Evolutionary conservation across 2,113 vertebrate species (phyloP).

Genomic region (Procavia capensis): DNA sequence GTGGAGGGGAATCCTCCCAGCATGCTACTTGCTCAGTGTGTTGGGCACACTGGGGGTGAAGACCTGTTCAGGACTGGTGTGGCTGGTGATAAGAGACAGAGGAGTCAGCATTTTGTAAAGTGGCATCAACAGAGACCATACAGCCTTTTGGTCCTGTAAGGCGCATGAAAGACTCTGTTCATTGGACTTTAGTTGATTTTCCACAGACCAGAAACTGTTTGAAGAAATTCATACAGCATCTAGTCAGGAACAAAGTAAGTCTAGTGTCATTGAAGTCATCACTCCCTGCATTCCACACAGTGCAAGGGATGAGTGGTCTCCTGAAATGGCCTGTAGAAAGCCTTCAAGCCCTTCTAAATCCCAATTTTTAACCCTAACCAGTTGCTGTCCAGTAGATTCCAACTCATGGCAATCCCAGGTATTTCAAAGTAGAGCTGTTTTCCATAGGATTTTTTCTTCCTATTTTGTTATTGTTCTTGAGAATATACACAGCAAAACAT

Average conservation of each 20-base stretch:
- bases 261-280: background rate
- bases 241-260: background rate
- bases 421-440: background rate
- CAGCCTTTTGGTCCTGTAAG: background rate
- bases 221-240: background rate
- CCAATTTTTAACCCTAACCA: background rate
- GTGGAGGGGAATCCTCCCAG: constrained; percentile 71
- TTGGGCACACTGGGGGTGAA: background rate
- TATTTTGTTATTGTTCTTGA: background rate
- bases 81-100: background rate
- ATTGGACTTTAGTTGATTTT: background rate
- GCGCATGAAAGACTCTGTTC: background rate
- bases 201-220: background rate
- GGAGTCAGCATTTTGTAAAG: background rate
- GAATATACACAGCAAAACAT: background rate
- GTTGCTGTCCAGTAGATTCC: background rate
- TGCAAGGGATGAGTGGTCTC: background rate
- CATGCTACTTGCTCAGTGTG: background rate
- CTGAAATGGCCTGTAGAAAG: rapidly evolving
- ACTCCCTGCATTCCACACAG: rapidly evolving
- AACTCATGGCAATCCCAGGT: background rate
- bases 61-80: background rate
- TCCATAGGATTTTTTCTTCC: background rate
- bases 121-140: background rate
- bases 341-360: background rate